Evolutionary conservation across 2,888 invertebrate genomes (phyloP).

Genomic region (Agrenia bidenticulata): DNA sequence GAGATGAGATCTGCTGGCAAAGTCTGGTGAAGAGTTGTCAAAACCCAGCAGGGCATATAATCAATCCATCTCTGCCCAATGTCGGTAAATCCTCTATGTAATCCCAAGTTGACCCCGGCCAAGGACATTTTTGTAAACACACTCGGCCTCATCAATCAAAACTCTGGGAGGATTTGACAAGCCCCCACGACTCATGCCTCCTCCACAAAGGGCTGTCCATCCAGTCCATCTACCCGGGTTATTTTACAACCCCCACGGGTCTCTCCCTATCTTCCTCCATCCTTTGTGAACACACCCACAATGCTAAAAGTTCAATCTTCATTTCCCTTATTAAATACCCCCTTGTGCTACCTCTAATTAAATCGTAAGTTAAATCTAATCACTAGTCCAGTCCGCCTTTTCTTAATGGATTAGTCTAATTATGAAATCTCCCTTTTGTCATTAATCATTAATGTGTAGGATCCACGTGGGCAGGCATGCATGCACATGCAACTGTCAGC

Average conservation of each 20-base stretch:
- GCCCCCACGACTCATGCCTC: not conserved
- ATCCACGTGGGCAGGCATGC: too few species aligned
- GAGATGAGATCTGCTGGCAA: not conserved
- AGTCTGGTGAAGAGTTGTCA: not conserved
- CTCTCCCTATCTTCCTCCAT: too few species aligned
- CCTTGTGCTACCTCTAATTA: conserved; percentile 4
- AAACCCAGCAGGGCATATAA: conserved; percentile 6
- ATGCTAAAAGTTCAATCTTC: not conserved
- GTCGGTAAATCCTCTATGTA: not conserved
- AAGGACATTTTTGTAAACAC: conserved; percentile 10
- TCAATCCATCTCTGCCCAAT: conserved; percentile 6
- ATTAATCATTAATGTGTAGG: too few species aligned
- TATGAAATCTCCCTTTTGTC: conserved; percentile 1
- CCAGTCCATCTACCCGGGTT: too few species aligned
- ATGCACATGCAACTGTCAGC: too few species aligned
- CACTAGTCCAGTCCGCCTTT: conserved; percentile 3
- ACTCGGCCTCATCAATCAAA: conserved; percentile 10
- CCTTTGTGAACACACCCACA: too few species aligned
- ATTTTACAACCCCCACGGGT: too few species aligned
- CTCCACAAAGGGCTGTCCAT: not conserved
- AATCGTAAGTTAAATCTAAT: conserved; percentile 4
- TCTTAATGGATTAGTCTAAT: conserved; percentile 4
- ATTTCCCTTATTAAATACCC: not conserved
- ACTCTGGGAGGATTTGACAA: conserved; percentile 10
- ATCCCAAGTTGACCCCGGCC: conserved; percentile 4